Percentiles rank a stretch among this genome's conserved stretches.
Conservation (phyloP, 2,113 vertebrate genomes). For the Zingel zingel region DNA sequence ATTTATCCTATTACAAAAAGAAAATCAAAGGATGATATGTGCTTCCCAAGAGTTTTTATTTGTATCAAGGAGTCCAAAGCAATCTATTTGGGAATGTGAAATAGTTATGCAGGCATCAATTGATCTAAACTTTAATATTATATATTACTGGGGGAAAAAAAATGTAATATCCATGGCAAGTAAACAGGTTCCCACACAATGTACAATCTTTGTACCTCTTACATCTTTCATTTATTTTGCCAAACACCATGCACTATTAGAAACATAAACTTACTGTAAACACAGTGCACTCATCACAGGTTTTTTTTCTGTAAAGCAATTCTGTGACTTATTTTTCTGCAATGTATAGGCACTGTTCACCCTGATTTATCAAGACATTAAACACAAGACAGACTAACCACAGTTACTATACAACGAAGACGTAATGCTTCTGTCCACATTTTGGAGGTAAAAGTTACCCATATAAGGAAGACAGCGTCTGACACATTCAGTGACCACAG, state of each 20-base stretch:
- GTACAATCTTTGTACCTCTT: conserved; percentile 37
- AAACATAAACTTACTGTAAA: conserved; percentile 16
- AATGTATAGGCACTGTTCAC: conserved; percentile 76
- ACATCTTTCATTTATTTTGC: conserved; percentile 34
- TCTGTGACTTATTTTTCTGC: conserved; percentile 11
- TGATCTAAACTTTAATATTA: conserved; percentile 18
- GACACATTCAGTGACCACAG: background rate
- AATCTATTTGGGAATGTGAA: conserved; percentile 9
- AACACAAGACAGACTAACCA: conserved; percentile 59
- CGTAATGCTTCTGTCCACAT: background rate
- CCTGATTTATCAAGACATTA: conserved; percentile 65
- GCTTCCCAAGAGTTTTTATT: conserved; percentile 66
- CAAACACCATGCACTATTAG: conserved; percentile 58
- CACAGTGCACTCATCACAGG: background rate
- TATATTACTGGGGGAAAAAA: conserved; percentile 32
- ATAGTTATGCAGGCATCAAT: conserved; percentile 38
- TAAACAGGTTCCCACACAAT: conserved; percentile 52
- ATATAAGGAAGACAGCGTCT: conserved; percentile 13
- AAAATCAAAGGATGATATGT: background rate
- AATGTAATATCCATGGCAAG: conserved; percentile 31
- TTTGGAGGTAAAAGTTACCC: conserved; percentile 3
- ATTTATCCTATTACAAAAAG: background rate
- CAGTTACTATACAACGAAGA: conserved; percentile 46
- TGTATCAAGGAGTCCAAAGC: conserved; percentile 46
- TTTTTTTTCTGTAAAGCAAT: conserved; percentile 5